phyloP scores from a whole-genome alignment of 2,888 invertebrate species.

The Hartigia nigra region DNA sequence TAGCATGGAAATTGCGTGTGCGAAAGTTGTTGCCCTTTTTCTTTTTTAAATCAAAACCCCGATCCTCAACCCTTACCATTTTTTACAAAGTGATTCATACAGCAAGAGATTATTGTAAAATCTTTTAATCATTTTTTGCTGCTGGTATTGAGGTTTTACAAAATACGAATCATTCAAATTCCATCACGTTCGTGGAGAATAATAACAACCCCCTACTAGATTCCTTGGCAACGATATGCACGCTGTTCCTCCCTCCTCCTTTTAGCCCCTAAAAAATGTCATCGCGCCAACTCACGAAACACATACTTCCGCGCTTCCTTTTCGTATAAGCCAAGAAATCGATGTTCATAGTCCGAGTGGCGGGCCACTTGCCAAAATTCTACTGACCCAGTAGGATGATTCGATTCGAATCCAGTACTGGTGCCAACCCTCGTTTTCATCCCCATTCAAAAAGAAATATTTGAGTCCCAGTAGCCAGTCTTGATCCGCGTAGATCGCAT shows the following conservation, averaged over 20 bases:
- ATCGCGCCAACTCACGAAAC: not conserved
- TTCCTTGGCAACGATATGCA: not conserved
- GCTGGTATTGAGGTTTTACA: not conserved
- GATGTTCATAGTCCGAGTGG: not conserved
- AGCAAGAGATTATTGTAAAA: not conserved
- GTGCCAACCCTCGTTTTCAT: not conserved
- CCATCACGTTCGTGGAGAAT: not conserved
- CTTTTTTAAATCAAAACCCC: not conserved
- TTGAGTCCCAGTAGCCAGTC: not conserved
- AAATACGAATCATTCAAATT: not conserved
- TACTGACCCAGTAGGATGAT: conserved; percentile 17
- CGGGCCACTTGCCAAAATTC: conserved; percentile 41
- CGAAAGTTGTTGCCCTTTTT: too few species aligned
- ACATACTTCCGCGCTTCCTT: not conserved
- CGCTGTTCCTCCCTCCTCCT: not conserved
- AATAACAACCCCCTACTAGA: not conserved
- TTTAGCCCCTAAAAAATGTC: not conserved
- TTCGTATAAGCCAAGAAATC: not conserved
- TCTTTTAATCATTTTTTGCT: not conserved
- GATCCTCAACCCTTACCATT: not conserved
- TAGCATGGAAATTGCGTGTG: too few species aligned
- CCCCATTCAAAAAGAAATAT: not conserved
- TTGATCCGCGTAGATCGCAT: not conserved
- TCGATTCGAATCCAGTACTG: not conserved
- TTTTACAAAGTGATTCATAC: not conserved